Evolutionary conservation across 2,113 vertebrate genomes (phyloP), one percentile per base, ranked within the genome.

Genomic region (Pithys albifrons): DNA sequence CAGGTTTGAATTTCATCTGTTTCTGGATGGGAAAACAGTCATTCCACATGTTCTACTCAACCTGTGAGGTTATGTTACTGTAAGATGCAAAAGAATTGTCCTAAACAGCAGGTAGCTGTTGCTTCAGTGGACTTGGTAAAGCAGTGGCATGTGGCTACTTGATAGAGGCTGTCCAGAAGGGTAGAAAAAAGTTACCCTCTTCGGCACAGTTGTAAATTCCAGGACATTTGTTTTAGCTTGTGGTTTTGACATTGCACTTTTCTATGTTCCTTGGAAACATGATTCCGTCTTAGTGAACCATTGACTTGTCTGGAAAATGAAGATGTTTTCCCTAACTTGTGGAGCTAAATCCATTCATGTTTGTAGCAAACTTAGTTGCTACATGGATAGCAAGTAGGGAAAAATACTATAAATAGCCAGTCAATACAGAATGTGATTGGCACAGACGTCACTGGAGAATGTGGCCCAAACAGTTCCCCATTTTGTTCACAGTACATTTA

Each of bases 401-500:
- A 91, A 84, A 81, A 12, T 3, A 33, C 33, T 71, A 10, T 81
- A 28, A 79, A 85, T 79, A 84, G 27, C 4, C 19, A 72, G 28
- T 96, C 61, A 69, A 57, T 61, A 65, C 48, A 58, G 49, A 85
- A 45, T 10, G 29, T 72, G 24, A 72, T 45, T 84, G 1, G 25
- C 58, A 29, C n/a, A 76, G 58, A 79, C 0, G 0, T 93, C 77
- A 22, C n/a, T 82, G 62, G 62, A 88, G 35, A 82, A 70, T 17
- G 70, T 83, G 62, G 49, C 74, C 84, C 6, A 19, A 76, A 76
- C 84, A 79, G 39, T 61, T 85, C 43, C 81, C 64, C 3, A 0
- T 76, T 95, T 86, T 82, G 20, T 76, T 94, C 62, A 87, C 66
- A 85, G 45, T 75, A 28, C 58, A 9, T 3, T 91, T 92, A 35